A percentile compares a stretch with the other conserved stretches of the same genome.
Evolutionary conservation across 2,888 invertebrate genomes (phyloP).

Genomic region (Pecten maximus): DNA sequence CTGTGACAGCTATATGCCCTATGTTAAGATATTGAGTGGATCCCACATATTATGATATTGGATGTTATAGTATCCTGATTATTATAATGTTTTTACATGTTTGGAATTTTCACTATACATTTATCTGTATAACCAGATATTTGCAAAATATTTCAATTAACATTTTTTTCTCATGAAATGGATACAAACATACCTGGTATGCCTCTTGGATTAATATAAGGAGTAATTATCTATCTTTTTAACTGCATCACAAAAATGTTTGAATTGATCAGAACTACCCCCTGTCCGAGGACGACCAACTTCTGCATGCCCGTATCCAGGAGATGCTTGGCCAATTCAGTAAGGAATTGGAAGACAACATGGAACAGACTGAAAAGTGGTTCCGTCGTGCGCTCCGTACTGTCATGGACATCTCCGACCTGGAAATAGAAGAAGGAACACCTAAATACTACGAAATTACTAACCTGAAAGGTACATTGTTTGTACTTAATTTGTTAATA

Average conservation of each 20-base stretch:
- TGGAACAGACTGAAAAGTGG: slow-evolving; percentile 64
- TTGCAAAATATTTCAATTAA: not conserved
- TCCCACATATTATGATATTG: no score
- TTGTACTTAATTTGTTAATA: not conserved
- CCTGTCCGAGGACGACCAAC: slow-evolving; percentile 63
- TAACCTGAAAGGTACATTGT: slow-evolving; percentile 67
- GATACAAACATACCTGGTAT: no score
- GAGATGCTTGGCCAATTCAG: slow-evolving; percentile 68
- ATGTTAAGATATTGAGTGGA: no score
- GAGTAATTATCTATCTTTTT: no score
- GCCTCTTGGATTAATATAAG: no score
- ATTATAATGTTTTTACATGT: no score
- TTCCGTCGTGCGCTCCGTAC: slow-evolving; percentile 68
- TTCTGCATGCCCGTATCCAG: slow-evolving; percentile 67
- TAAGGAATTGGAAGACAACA: slow-evolving; percentile 55
- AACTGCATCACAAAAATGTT: not conserved
- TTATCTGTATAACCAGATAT: no score
- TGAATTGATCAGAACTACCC: slow-evolving; percentile 70
- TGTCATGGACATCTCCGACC: slow-evolving; percentile 65
- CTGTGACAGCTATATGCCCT: no score
- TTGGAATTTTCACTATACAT: no score
- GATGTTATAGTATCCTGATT: no score
- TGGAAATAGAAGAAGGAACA: slow-evolving; percentile 60
- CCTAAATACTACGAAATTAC: slow-evolving; percentile 56
- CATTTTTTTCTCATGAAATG: no score